A percentile compares a stretch with the other conserved stretches of the same genome.
These are phyloP conservation scores for Coracopsis vasa DNA, from an alignment of 2,113 vertebrate species.

Conservation along the genomic window DNA sequence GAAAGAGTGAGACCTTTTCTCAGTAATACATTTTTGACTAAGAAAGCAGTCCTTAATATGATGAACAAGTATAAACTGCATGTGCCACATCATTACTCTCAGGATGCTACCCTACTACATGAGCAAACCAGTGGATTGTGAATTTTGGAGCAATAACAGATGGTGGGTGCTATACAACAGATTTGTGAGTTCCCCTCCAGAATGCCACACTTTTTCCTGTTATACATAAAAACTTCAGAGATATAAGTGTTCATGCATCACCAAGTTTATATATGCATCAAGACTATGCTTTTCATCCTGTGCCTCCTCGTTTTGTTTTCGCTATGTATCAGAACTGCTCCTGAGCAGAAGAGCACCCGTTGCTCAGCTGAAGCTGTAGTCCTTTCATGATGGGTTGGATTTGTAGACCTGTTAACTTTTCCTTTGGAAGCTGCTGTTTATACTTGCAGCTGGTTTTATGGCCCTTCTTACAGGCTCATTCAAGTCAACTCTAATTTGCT, in stretches of 20 bases:
- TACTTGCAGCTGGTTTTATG: neutral
- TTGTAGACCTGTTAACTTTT: neutral
- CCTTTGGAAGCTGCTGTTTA: neutral
- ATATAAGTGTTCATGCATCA: neutral
- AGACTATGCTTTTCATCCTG: neutral
- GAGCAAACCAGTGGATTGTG: neutral
- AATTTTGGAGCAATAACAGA: neutral
- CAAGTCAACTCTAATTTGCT: neutral
- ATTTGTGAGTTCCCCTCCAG: neutral
- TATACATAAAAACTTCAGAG: neutral
- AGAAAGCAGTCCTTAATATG: neutral
- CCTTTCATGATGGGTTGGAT: neutral
- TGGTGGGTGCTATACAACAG: neutral
- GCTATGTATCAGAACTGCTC: rapidly evolving
- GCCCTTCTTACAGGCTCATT: neutral
- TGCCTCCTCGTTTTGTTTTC: neutral
- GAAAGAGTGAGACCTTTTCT: neutral
- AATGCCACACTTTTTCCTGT: neutral
- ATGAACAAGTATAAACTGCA: neutral
- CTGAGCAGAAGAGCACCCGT: neutral
- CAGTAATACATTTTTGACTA: neutral
- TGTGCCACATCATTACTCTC: neutral
- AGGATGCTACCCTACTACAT: neutral
- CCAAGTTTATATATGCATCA: neutral
- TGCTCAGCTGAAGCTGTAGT: neutral